Evolutionary conservation across 1,140 invertebrate genomes (phyloP).

Genomic region (Rhyzopertha dominica): DNA sequence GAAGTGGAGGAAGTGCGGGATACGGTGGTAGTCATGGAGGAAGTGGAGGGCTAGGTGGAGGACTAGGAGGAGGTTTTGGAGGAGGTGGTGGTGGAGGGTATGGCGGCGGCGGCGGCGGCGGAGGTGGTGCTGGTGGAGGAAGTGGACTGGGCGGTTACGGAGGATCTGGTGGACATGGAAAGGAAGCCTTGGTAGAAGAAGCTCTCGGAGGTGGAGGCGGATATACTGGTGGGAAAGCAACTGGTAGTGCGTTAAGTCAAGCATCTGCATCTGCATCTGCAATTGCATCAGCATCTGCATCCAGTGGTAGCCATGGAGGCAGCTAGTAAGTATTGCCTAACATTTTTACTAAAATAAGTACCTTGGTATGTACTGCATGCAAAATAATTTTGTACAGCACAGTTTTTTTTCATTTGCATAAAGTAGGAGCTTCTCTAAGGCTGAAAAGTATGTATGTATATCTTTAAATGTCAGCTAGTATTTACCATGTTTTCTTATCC

Average conservation of each 20-base stretch:
- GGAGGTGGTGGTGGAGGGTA: slow-evolving; percentile 37
- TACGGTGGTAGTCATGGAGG: slow-evolving; percentile 50
- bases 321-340: too few species aligned
- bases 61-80: too few species aligned
- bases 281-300: slow-evolving; percentile 14
- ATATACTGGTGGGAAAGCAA: slow-evolving; percentile 42
- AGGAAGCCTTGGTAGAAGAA: slow-evolving; percentile 18
- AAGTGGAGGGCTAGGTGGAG: slow-evolving; percentile 46
- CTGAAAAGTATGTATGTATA: too few species aligned
- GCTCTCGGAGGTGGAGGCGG: slow-evolving; percentile 33
- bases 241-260: slow-evolving; percentile 52
- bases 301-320: slow-evolving; percentile 11
- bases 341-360: too few species aligned
- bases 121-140: slow-evolving; percentile 9
- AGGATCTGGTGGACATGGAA: slow-evolving; percentile 13
- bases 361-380: too few species aligned
- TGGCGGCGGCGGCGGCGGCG: slow-evolving; percentile 6
- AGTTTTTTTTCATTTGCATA: too few species aligned
- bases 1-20: too few species aligned
- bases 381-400: too few species aligned
- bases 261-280: too few species aligned
- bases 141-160: slow-evolving; percentile 27
- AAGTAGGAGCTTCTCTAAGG: too few species aligned
- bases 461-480: too few species aligned
- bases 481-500: too few species aligned